Percentiles rank a stretch among this genome's conserved stretches.
Conservation (phyloP, 2,888 invertebrate species). For the Pyrocoelia pectoralis region DNA sequence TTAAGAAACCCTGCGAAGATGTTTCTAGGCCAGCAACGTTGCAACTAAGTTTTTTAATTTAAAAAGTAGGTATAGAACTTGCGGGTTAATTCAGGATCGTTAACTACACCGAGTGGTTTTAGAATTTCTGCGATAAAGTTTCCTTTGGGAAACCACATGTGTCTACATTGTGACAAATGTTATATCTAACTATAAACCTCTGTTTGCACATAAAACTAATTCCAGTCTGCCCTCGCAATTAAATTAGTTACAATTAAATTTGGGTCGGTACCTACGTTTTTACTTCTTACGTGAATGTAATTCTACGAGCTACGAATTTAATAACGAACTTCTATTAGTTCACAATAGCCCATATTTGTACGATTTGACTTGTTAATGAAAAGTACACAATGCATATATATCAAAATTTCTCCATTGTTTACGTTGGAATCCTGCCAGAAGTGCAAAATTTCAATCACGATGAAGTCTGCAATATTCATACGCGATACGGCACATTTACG, state of each 20-base stretch:
- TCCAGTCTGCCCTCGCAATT: neutral
- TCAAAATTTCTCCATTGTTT: neutral
- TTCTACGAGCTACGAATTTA: too few relatives aligned
- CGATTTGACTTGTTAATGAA: neutral
- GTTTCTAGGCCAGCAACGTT: neutral
- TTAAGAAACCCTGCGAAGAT: too few relatives aligned
- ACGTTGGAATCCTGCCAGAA: neutral
- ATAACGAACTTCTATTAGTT: too few relatives aligned
- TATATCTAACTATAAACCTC: constrained; percentile 1
- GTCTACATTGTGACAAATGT: constrained; percentile 6
- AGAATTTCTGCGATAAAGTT: neutral
- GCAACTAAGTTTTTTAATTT: neutral
- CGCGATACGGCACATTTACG: neutral
- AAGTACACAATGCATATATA: neutral
- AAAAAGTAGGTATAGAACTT: neutral
- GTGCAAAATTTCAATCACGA: neutral
- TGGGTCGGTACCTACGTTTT: too few relatives aligned
- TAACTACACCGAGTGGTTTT: neutral
- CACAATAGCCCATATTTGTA: too few relatives aligned
- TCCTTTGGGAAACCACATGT: neutral
- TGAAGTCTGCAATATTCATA: neutral
- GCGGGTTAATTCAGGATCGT: neutral
- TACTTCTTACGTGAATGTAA: too few relatives aligned
- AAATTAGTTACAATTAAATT: too few relatives aligned
- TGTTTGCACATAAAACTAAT: neutral